Base-by-base conservation (phyloP, 2,888 invertebrate genomes). In the Plagodis dolabraria region DNA sequence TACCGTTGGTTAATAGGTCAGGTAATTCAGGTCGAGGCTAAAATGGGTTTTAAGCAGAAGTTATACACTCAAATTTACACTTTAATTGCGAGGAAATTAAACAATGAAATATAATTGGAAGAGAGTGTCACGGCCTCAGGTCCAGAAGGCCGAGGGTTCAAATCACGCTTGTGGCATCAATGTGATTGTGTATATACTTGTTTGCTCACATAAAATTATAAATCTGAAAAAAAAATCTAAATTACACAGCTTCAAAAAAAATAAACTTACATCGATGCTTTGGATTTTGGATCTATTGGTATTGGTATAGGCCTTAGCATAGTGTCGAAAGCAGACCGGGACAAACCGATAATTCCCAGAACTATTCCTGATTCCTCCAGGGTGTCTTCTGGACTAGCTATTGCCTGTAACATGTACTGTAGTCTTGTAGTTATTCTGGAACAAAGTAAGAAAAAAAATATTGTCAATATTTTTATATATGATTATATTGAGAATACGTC, bases 281-380 rank as follows among this genome's bases (percentile, higher is more conserved):
- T 89, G 0, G 86, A 84, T 72, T 88, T 89, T 22, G 69, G 69
- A 8, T 74, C 76, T 0, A 59, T 44, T 10, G 35, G 46, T 0
- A 67, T 67, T 0, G 82, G 74, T 9, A 91, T 47, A 10, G 86
- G 86, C 33, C 80, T 81, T 35, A 95, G 79, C 91, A 95, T 93
- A 0, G 94, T 86, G 72, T 95, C 95, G 67, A 94, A 94, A 47
- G 85, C 74, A 7, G 86, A 75, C 33, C 95, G 87, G 0, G 90
- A 84, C 69, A 94, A 79, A 5, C 95, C 95, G 49, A 95, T 80
- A 55, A 95, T 93, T 0, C 95, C 95, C 6, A 95, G 76, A 53
- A 90, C 86, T 11, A 95, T 83, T 2, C 89, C 85, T 11, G 11
- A 11, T 9, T 2, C 5, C 7, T 34, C 7, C 10, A 95, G 73